phyloP scores from a whole-genome alignment of 2,888 invertebrate species.

The Selenia dentaria region DNA sequence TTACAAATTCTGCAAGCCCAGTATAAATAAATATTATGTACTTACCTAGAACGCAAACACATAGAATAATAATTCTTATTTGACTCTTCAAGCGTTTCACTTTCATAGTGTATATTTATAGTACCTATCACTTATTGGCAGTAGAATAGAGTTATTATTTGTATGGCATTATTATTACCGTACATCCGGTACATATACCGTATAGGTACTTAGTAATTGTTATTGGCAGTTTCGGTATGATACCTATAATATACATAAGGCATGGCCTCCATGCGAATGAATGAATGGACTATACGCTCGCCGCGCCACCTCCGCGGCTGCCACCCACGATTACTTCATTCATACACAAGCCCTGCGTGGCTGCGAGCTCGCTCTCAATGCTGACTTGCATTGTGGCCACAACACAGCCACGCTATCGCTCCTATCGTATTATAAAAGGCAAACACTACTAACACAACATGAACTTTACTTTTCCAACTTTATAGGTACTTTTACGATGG shows the following conservation, averaged over 20 bases:
- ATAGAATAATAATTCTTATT: too few relatives aligned
- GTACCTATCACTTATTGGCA: too few relatives aligned
- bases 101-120: too few relatives aligned
- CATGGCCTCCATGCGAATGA: slow-evolving; percentile 79
- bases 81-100: too few relatives aligned
- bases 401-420: slow-evolving; percentile 24
- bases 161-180: too few relatives aligned
- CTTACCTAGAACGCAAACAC: too few relatives aligned
- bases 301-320: slow-evolving; percentile 40
- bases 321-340: slow-evolving; percentile 76
- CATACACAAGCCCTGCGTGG: slow-evolving; percentile 73
- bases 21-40: too few relatives aligned
- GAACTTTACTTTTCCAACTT: neutral
- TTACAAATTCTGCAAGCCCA: too few relatives aligned
- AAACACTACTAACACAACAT: neutral
- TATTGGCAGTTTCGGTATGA: slow-evolving; percentile 73
- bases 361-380: slow-evolving; percentile 63
- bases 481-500: neutral
- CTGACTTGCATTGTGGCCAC: slow-evolving; percentile 46
- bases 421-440: slow-evolving; percentile 7
- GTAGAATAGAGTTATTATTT: too few relatives aligned
- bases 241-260: slow-evolving; percentile 73
- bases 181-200: too few relatives aligned
- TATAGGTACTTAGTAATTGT: too few relatives aligned
- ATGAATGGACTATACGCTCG: slow-evolving; percentile 71